Evolutionary conservation across 2,888 invertebrate species (phyloP).

Genomic region (Idaea dimidiata): DNA sequence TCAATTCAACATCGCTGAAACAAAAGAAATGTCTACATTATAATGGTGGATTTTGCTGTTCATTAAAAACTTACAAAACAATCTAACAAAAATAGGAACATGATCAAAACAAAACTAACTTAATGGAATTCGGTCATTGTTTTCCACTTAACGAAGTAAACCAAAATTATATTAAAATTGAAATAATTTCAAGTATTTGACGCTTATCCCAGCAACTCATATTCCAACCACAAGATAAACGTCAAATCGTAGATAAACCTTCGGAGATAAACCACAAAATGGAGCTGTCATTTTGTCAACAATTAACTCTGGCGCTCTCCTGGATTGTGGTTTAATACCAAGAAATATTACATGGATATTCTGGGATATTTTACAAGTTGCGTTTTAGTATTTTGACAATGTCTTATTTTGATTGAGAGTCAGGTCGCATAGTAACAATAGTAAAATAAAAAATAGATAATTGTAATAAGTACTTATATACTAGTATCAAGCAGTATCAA

Average conservation of each 20-base stretch:
- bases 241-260: not conserved
- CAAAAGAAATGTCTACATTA: too few species aligned
- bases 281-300: conserved; percentile 1
- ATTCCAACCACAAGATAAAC: not conserved
- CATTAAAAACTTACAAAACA: too few species aligned
- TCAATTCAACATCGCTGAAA: too few species aligned
- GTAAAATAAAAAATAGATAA: too few species aligned
- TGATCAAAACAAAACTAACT: not conserved
- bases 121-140: not conserved
- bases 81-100: too few species aligned
- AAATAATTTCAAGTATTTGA: not conserved
- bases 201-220: not conserved
- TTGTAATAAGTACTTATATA: too few species aligned
- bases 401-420: too few species aligned
- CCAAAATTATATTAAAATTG: not conserved
- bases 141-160: not conserved
- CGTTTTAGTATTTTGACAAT: too few species aligned
- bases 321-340: not conserved
- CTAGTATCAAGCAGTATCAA: too few species aligned
- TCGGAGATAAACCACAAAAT: not conserved
- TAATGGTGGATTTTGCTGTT: not conserved
- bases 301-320: not conserved
- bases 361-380: not conserved
- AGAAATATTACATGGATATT: not conserved
- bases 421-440: too few species aligned